Evolutionary conservation across 2,113 vertebrate genomes (phyloP), one percentile per base, ranked within the genome.

Genomic region (Platichthys flesus): DNA sequence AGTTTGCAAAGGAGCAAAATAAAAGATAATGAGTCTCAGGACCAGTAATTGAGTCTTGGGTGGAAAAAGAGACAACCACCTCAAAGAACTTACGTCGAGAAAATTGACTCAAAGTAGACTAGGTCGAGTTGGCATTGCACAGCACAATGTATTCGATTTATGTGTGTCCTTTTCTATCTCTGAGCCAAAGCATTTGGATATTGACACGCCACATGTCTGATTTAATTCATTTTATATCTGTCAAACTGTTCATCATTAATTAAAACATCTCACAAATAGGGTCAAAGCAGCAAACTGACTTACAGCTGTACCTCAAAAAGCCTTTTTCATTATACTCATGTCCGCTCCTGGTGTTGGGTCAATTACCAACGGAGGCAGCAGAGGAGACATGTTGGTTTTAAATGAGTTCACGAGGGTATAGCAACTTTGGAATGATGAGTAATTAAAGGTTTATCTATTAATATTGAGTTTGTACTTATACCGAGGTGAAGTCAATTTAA

Each of bases 281-380:
- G 79, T 79, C 84, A 88, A 84, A 51, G 71, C 66, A 57, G 67
- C 55, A 84, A 85, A 89, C 90, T 20, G 84, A 85, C 74, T 76
- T 79, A 16, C 82, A 78, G 79, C 63, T 71, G 49, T 83, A 84
- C 8, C 58, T 61, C 16, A 59, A 52, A 45, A 63, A 63, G 54
- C 8, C 52, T 35, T 69, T 71, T 71, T 73, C 49, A 70, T 18
- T 35, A 45, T 45, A 14, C 52, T 59, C 56, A 71, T 10, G 28
- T 54, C 13, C 13, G 14, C n/a, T 55, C 26, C 23, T 5, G 58
- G 40, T 28, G 59, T 37, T 26, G 51, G 35, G 67, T 71, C 21
- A 40, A 72, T 83, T 75, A 61, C 63, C 15, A 49, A 62, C 23
- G 55, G 37, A 54, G 31, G 62, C 18, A 49, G 20, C 13, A 52